Conservation (phyloP, 1,140 invertebrate species). For the Drosophila malerkotliana region DNA sequence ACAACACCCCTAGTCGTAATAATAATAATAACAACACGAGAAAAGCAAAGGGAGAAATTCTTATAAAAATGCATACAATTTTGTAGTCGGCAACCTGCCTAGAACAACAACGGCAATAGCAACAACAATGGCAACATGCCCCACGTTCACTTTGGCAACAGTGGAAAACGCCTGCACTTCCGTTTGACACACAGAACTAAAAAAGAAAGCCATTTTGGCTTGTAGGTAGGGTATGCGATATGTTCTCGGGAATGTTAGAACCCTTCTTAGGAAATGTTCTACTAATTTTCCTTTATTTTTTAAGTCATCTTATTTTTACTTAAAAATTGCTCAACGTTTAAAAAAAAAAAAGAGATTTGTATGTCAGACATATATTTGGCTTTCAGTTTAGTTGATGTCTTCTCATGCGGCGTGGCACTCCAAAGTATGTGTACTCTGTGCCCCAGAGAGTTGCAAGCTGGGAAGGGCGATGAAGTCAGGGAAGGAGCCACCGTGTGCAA, state of each 20-base stretch:
- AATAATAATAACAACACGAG: conserved; percentile 30
- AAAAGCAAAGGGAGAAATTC: conserved; percentile 32
- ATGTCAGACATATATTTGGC: not conserved
- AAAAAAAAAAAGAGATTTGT: no score
- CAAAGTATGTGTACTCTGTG: conserved; percentile 8
- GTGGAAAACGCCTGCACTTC: conserved; percentile 78
- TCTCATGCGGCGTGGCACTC: not conserved
- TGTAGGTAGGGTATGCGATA: not conserved
- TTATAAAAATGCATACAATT: conserved; percentile 78
- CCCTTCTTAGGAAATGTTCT: not conserved
- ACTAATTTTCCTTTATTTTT: not conserved
- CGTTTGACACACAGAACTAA: conserved; percentile 51
- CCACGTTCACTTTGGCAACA: conserved; percentile 62
- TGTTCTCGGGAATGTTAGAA: not conserved
- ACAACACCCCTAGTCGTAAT: conserved; percentile 17
- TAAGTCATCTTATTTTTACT: no score
- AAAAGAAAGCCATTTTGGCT: conserved; percentile 35
- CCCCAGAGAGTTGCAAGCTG: conserved; percentile 11
- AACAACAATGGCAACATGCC: conserved; percentile 50
- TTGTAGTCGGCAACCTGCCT: conserved; percentile 65
- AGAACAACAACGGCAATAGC: conserved; percentile 33
- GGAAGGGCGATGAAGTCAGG: conserved; percentile 1
- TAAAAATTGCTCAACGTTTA: no score
- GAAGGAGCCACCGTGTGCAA: conserved; percentile 46
- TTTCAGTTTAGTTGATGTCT: not conserved